Conservation (phyloP, 2,113 vertebrate species). For the Stictonetta naevosa region DNA sequence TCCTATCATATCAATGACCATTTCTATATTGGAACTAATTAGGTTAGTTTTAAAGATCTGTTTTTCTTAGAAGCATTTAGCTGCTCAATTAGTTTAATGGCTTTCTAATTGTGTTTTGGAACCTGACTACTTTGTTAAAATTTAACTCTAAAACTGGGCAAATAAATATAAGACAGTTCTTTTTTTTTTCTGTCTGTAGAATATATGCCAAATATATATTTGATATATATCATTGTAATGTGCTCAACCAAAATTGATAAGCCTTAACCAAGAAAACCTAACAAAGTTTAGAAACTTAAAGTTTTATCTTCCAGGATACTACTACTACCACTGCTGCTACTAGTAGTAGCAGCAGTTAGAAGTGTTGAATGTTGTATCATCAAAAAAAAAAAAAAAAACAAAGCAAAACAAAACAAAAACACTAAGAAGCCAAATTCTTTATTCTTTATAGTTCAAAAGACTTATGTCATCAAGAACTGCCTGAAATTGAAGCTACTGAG, state of each 20-base stretch:
- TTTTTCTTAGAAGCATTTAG: not conserved
- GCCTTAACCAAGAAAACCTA: not conserved
- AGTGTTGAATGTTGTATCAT: not conserved
- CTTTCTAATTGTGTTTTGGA: not conserved
- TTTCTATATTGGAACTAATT: not conserved
- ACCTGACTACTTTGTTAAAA: not conserved
- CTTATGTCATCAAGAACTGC: not conserved
- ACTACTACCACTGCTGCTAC: too few species aligned
- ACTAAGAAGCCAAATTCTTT: too few species aligned
- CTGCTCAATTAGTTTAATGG: not conserved
- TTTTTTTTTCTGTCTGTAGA: not conserved
- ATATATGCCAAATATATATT: not conserved
- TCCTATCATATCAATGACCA: not conserved
- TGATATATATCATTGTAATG: not conserved
- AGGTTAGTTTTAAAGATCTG: not conserved
- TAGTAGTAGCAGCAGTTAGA: not conserved
- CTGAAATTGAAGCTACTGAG: not conserved
- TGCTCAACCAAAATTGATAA: not conserved
- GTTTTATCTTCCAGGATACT: not conserved
- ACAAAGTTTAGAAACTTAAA: fast-evolving
- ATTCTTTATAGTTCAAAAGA: not conserved
- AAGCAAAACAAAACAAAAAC: not conserved
- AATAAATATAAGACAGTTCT: not conserved
- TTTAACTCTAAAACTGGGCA: not conserved
- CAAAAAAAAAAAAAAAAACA: not conserved